phyloP scores from a whole-genome alignment of 2,797 vertebrate genomes.

The Premnoplex brunnescens region DNA sequence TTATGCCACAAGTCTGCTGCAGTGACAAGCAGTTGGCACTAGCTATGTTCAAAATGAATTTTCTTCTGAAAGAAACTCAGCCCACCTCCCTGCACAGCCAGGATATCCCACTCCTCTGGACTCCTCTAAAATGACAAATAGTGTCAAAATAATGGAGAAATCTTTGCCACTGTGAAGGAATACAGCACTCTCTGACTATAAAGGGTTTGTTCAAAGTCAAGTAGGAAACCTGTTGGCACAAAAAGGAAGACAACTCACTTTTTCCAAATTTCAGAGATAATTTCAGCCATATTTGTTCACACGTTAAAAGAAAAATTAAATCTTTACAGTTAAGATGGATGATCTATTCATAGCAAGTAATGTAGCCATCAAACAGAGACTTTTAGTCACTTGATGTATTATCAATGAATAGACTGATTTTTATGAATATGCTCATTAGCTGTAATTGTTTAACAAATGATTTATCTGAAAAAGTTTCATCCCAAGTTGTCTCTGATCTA shows the following conservation, averaged over 20 bases:
- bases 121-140: not conserved
- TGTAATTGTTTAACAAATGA: constrained; percentile 64
- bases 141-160: not conserved
- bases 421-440: constrained; percentile 67
- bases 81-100: not conserved
- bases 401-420: constrained; percentile 64
- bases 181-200: not conserved
- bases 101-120: not conserved
- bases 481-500: constrained; percentile 35
- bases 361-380: constrained; percentile 41
- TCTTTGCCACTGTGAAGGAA: not conserved
- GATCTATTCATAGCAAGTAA: constrained; percentile 62
- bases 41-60: not conserved
- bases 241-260: not conserved
- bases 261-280: constrained; percentile 6
- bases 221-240: not conserved
- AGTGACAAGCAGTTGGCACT: not conserved
- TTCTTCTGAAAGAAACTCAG: not conserved
- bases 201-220: not conserved
- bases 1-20: not conserved
- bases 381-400: constrained; percentile 47
- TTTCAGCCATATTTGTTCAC: constrained; percentile 35
- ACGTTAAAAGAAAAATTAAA: constrained; percentile 15
- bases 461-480: constrained; percentile 51
- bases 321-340: constrained; percentile 24